These are phyloP conservation scores for Caenorhabditis drosophilae DNA, from an alignment of 2,888 invertebrate genomes.

Conservation along the genomic window DNA sequence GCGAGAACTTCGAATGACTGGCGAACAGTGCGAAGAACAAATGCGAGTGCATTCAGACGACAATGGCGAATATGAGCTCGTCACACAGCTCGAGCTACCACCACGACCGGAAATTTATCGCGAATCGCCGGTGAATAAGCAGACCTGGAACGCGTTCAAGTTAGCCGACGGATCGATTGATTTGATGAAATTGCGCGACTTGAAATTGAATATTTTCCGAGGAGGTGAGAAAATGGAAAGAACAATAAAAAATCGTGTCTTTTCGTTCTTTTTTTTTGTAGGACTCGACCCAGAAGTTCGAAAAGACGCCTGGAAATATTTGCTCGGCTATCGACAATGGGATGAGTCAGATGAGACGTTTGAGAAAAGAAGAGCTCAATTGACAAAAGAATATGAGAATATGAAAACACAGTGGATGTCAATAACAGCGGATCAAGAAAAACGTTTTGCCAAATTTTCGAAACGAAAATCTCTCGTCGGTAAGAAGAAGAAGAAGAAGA, in stretches of 20 bases:
- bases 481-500: slow-evolving; percentile 62
- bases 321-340: slow-evolving; percentile 88
- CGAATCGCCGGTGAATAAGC: slow-evolving; percentile 76
- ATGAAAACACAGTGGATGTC: slow-evolving; percentile 95
- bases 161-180: slow-evolving; percentile 83
- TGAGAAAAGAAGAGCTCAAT: slow-evolving; percentile 77
- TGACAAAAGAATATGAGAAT: slow-evolving; percentile 69
- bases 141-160: slow-evolving; percentile 80
- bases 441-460: slow-evolving; percentile 83
- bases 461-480: slow-evolving; percentile 89
- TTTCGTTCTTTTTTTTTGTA: background rate
- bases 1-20: slow-evolving; percentile 71
- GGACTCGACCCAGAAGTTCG: slow-evolving; percentile 73
- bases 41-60: slow-evolving; percentile 53
- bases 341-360: slow-evolving; percentile 80
- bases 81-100: slow-evolving; percentile 74
- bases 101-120: slow-evolving; percentile 78
- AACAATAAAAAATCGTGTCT: no score
- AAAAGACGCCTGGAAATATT: slow-evolving; percentile 89
- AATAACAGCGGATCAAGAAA: slow-evolving; percentile 85
- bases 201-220: slow-evolving; percentile 79
- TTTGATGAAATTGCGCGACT: slow-evolving; percentile 76
- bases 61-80: slow-evolving; percentile 66
- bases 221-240: no score
- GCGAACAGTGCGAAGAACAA: slow-evolving; percentile 41